Conservation (phyloP, 2,888 invertebrate genomes). For the Andrena praecox region DNA sequence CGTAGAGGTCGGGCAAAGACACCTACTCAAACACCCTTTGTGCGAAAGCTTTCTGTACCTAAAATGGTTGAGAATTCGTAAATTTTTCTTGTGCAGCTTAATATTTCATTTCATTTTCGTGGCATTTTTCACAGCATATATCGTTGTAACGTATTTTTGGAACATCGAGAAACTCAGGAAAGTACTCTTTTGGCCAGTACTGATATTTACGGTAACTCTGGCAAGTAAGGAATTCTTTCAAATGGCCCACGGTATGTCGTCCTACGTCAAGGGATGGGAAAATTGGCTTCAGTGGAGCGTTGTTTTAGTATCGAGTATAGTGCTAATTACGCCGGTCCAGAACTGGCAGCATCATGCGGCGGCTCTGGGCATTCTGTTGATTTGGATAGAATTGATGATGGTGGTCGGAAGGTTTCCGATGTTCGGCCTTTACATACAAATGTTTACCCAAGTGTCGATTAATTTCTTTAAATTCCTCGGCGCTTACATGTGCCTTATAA, state of each 20-base stretch:
- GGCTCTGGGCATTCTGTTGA: slow-evolving; percentile 91
- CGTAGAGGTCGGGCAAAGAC: slow-evolving; percentile 91
- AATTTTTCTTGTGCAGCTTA: slow-evolving; percentile 92
- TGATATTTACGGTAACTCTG: slow-evolving; percentile 88
- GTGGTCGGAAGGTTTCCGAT: slow-evolving; percentile 94
- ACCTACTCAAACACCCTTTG: slow-evolving; percentile 92
- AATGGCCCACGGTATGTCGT: slow-evolving; percentile 90
- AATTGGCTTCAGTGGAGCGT: slow-evolving; percentile 94
- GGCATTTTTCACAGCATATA: slow-evolving; percentile 90
- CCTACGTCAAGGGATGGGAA: slow-evolving; percentile 93
- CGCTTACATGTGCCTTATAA: slow-evolving; percentile 92
- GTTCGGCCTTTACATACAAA: slow-evolving; percentile 94
- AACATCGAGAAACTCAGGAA: slow-evolving; percentile 82
- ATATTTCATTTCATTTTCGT: slow-evolving; percentile 92
- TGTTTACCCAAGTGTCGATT: slow-evolving; percentile 93
- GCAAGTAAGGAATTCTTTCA: slow-evolving; percentile 92
- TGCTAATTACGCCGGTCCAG: slow-evolving; percentile 77
- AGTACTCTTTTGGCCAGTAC: slow-evolving; percentile 85
- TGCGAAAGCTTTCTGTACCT: slow-evolving; percentile 94
- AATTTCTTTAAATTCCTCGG: slow-evolving; percentile 93
- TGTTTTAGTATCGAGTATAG: slow-evolving; percentile 85
- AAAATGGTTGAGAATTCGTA: slow-evolving; percentile 93
- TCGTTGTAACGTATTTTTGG: slow-evolving; percentile 87
- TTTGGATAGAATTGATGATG: slow-evolving; percentile 95
- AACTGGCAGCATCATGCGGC: slow-evolving; percentile 93